Conservation (phyloP, 2,888 invertebrate genomes). For the Drosophila gaucha region DNA sequence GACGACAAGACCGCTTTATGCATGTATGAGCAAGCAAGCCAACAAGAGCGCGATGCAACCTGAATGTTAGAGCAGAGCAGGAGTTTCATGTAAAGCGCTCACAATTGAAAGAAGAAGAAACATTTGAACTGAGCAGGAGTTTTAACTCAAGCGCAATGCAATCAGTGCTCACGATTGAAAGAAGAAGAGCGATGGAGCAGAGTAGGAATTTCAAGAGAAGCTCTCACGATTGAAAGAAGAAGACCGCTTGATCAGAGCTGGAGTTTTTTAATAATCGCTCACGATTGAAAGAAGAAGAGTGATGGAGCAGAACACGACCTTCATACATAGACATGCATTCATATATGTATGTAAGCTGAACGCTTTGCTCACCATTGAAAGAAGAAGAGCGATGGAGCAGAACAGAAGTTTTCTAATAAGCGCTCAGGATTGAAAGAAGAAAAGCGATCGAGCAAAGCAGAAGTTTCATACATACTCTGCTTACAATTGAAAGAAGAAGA, state of each 20-base stretch:
- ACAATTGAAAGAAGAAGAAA: too few species aligned
- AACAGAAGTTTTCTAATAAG: neutral
- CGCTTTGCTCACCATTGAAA: too few species aligned
- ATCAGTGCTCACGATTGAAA: neutral
- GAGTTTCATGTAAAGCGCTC: too few species aligned
- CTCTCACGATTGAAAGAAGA: neutral
- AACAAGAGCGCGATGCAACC: neutral
- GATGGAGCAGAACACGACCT: too few species aligned
- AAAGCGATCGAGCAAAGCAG: neutral
- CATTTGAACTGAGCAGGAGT: too few species aligned
- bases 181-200: neutral
- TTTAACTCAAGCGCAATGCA: neutral
- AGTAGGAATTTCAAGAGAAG: neutral
- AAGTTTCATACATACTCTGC: too few species aligned
- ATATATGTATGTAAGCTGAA: too few species aligned
- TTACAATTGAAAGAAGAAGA: constrained; percentile 5
- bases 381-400: neutral
- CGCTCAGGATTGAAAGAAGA: too few species aligned
- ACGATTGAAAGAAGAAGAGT: too few species aligned
- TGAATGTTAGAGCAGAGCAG: neutral
- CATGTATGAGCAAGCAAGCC: neutral
- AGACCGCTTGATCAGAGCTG: neutral
- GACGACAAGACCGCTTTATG: neutral
- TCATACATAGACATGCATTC: too few species aligned
- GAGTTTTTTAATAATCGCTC: neutral